Evolutionary conservation across 2,797 vertebrate genomes (phyloP).

Genomic region (Pangasius krempfi): DNA sequence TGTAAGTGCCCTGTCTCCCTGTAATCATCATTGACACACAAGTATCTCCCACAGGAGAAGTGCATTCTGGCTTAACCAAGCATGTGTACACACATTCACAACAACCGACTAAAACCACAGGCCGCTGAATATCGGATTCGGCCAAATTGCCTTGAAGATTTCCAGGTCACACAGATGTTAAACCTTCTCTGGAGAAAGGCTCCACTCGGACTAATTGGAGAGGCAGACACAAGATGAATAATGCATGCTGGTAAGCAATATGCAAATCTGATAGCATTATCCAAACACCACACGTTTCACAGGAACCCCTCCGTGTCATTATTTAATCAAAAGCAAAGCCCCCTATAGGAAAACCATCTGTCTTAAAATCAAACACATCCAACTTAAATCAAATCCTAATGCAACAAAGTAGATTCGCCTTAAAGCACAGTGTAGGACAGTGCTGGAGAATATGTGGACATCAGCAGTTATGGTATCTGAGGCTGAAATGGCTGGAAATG

Average conservation of each 20-base stretch:
- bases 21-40: conserved; percentile 30
- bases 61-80: conserved; percentile 33
- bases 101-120: conserved; percentile 50
- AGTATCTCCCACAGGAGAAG: conserved; percentile 32
- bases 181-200: conserved; percentile 62
- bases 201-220: conserved; percentile 67
- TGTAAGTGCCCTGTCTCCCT: conserved; percentile 15
- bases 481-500: background rate
- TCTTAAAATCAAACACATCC: conserved; percentile 43
- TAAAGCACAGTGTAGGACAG: background rate
- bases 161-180: conserved; percentile 65
- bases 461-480: background rate
- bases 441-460: background rate
- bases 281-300: conserved; percentile 67
- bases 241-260: conserved; percentile 73
- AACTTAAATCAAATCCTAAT: background rate
- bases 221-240: conserved; percentile 69
- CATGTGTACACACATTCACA: conserved; percentile 19
- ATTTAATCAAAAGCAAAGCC: conserved; percentile 63
- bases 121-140: conserved; percentile 35
- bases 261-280: conserved; percentile 76
- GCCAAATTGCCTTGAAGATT: conserved; percentile 62
- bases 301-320: conserved; percentile 63
- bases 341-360: conserved; percentile 60
- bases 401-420: background rate